These are phyloP conservation scores for Alsophila aescularia DNA, from an alignment of 2,888 invertebrate genomes.

Conservation along the genomic window DNA sequence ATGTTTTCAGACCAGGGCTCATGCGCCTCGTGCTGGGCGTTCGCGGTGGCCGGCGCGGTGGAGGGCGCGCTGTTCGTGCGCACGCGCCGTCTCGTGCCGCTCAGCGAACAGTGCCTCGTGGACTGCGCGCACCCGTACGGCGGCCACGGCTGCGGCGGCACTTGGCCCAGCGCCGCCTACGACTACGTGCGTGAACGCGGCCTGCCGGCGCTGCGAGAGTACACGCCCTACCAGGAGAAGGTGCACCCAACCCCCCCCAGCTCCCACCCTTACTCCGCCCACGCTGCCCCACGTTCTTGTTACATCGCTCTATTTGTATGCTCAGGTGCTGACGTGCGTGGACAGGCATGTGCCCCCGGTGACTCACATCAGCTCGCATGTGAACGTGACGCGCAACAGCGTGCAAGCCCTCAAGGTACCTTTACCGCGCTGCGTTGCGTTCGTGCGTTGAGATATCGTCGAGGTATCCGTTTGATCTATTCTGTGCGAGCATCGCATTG, in stretches of 20 bases:
- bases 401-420: conserved; percentile 68
- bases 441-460: neutral
- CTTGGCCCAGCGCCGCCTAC: conserved; percentile 72
- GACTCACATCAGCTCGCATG: conserved; percentile 66
- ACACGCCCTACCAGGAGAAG: conserved; percentile 57
- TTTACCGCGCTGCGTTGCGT: neutral
- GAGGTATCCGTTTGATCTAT: neutral
- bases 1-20: conserved; percentile 57
- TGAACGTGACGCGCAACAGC: conserved; percentile 65
- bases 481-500: too few species aligned
- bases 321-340: conserved; percentile 55
- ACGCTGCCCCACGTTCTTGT: too few species aligned
- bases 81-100: conserved; percentile 61
- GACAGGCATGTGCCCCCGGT: conserved; percentile 54
- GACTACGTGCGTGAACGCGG: conserved; percentile 63
- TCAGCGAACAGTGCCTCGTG: conserved; percentile 70
- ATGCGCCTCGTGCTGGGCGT: conserved; percentile 76
- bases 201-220: conserved; percentile 59
- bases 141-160: conserved; percentile 62
- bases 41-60: conserved; percentile 71
- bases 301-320: neutral
- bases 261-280: neutral
- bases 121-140: conserved; percentile 69
- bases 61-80: conserved; percentile 71
- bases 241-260: conserved; percentile 35